Evolutionary conservation across 2,888 invertebrate genomes (phyloP), one percentile per base, ranked within the genome.

Genomic region (Cacoxenus indagator): DNA sequence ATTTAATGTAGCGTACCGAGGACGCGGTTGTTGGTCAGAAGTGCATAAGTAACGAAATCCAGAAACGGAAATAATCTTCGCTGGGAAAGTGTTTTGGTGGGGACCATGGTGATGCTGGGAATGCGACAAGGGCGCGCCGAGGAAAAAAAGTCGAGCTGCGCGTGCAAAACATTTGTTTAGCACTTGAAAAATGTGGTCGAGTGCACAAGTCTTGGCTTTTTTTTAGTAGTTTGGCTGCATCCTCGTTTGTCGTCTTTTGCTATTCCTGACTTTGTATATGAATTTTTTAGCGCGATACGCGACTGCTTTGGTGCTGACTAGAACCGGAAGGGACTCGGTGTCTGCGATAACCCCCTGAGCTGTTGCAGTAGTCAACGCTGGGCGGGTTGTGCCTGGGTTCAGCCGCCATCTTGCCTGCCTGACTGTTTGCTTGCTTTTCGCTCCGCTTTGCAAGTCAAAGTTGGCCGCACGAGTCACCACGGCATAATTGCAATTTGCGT

Each of bases 401-500:
- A 17, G 29, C 31, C n/a, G 5, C 5, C n/a, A 27, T 27, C 27
- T 24, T 2, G 51, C 19, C 51, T 26, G 19, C n/a, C n/a, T 11
- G 45, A 29, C 9, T 27, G 27, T 27, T 57, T 57, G 27, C 65
- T 65, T 67, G 48, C 46, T 76, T n/a, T 55, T 51, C 64, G 29
- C 46, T 27, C 27, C 37, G 54, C 48, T 61, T 61, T 48, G 67
- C 70, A 68, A 66, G 73, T 68, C 67, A 71, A 65, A 70, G 61
- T 62, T 62, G 61, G 61, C 61, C 61, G 61, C 61, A 62, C 77
- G 71, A 73, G 75, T 62, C 70, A 75, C 74, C 70, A 75, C 73
- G 77, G 74, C 76, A 77, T 77, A 77, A 77, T 77, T 76, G 77
- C 77, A 77, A 77, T 77, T 77, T 77, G 77, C 77, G 76, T 77